Percentiles rank a stretch among this genome's conserved stretches.
phyloP scores from a whole-genome alignment of 2,113 vertebrate genomes.

The Podarcis cretensis region DNA sequence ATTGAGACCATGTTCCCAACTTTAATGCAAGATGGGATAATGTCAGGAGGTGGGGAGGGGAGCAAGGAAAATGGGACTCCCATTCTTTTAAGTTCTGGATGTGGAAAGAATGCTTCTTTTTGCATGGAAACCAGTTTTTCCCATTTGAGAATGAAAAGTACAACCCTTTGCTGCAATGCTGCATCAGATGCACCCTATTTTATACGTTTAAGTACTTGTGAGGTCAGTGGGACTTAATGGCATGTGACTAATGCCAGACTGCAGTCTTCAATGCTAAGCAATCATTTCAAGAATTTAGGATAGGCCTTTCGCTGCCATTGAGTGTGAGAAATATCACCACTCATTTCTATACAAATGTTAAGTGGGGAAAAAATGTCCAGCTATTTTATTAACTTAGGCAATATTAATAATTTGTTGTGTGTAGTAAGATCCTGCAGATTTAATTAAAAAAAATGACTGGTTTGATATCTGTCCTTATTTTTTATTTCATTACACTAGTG shows the following conservation, averaged over 20 bases:
- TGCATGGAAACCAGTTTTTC: constrained; percentile 61
- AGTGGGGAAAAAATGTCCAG: constrained; percentile 74
- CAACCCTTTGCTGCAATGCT: constrained; percentile 41
- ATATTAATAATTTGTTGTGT: constrained; percentile 80
- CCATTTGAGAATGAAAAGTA: constrained; percentile 61
- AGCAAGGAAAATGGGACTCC: neutral
- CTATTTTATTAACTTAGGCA: constrained; percentile 86
- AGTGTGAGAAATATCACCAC: constrained; percentile 65
- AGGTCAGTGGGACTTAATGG: neutral
- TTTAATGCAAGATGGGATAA: constrained; percentile 11
- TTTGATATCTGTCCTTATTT: constrained; percentile 37
- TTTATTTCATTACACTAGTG: constrained; percentile 4
- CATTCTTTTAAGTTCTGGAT: constrained; percentile 35
- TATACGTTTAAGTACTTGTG: neutral
- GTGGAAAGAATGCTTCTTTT: constrained; percentile 25
- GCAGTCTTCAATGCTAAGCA: constrained; percentile 43
- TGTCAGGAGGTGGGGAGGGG: accelerated
- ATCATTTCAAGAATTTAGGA: constrained; percentile 60
- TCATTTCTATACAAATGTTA: constrained; percentile 81
- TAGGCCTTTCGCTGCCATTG: constrained; percentile 59
- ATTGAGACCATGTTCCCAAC: constrained; percentile 23
- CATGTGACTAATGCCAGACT: neutral
- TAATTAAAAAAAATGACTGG: constrained; percentile 74
- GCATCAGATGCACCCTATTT: neutral
- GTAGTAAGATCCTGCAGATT: constrained; percentile 73